phyloP scores from a whole-genome alignment of 2,888 invertebrate species.

The Drosophila prostipennis region DNA sequence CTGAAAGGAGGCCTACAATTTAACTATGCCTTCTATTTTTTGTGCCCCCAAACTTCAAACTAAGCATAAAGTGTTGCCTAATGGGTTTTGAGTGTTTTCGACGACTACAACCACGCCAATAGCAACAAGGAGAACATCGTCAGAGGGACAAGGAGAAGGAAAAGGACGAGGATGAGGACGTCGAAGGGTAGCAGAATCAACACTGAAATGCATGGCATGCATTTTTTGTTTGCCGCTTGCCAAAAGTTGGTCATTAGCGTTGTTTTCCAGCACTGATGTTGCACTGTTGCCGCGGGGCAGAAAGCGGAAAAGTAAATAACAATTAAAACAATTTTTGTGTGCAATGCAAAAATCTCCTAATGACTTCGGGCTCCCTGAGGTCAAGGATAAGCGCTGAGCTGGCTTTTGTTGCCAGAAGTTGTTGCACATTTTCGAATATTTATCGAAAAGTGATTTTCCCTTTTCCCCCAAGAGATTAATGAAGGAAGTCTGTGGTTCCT shows the following conservation, averaged over 20 bases:
- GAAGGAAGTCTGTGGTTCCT: conserved; percentile 3
- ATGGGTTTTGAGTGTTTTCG: conserved; percentile 82
- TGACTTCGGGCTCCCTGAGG: conserved; percentile 62
- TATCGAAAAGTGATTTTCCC: conserved; percentile 44
- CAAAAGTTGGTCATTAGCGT: conserved; percentile 77
- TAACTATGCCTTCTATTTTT: conserved; percentile 19
- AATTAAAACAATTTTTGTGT: conserved; percentile 70
- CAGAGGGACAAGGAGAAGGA: not conserved
- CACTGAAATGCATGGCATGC: conserved; percentile 66
- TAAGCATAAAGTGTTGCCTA: conserved; percentile 82
- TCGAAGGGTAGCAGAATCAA: conserved; percentile 30
- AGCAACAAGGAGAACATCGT: conserved; percentile 43
- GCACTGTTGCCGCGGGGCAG: conserved; percentile 25
- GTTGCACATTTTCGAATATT: conserved; percentile 64
- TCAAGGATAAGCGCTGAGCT: conserved; percentile 62
- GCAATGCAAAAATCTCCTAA: conserved; percentile 66
- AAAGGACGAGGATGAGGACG: not conserved
- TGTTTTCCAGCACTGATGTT: conserved; percentile 51
- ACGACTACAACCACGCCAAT: conserved; percentile 62
- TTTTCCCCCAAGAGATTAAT: conserved; percentile 30
- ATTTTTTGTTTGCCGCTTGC: conserved; percentile 51
- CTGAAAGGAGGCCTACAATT: not conserved
- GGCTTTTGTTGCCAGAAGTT: conserved; percentile 49
- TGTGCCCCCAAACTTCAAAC: conserved; percentile 75
- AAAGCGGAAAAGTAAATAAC: conserved; percentile 64